Conservation (phyloP, 2,888 invertebrate genomes). For the Chesias legatella region DNA sequence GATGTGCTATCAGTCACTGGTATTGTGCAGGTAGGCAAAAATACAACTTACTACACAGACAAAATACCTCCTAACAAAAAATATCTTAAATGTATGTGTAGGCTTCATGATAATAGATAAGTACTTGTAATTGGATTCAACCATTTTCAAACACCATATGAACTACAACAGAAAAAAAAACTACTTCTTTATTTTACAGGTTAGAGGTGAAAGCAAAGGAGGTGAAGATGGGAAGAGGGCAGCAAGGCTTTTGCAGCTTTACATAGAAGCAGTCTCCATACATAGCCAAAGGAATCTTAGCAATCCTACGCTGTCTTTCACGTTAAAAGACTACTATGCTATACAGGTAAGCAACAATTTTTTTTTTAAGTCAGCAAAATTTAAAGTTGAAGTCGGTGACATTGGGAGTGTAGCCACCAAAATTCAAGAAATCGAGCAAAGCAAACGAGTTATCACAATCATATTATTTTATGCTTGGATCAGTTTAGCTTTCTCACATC, state of each 20-base stretch:
- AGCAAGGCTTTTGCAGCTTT: conserved; percentile 84
- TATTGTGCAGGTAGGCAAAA: conserved; percentile 83
- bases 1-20: conserved; percentile 94
- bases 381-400: too few relatives aligned
- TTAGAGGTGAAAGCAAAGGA: conserved; percentile 80
- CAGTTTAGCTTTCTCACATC: too few relatives aligned
- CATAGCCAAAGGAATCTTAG: conserved; percentile 85
- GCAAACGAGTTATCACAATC: too few relatives aligned
- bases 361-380: not conserved
- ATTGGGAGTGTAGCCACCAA: too few relatives aligned
- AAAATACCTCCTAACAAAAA: too few relatives aligned
- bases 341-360: conserved; percentile 78
- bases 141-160: too few relatives aligned
- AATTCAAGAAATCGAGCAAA: too few relatives aligned
- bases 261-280: conserved; percentile 89
- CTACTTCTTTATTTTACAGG: conserved; percentile 67
- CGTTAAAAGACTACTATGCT: conserved; percentile 87
- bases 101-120: too few relatives aligned
- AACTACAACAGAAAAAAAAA: not conserved
- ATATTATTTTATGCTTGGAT: too few relatives aligned
- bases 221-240: conserved; percentile 79
- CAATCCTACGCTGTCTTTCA: conserved; percentile 81
- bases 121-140: too few relatives aligned
- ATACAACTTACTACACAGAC: not conserved
- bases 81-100: too few relatives aligned